Conservation (phyloP, 2,888 invertebrate species). For the Meandrusa payeni region DNA sequence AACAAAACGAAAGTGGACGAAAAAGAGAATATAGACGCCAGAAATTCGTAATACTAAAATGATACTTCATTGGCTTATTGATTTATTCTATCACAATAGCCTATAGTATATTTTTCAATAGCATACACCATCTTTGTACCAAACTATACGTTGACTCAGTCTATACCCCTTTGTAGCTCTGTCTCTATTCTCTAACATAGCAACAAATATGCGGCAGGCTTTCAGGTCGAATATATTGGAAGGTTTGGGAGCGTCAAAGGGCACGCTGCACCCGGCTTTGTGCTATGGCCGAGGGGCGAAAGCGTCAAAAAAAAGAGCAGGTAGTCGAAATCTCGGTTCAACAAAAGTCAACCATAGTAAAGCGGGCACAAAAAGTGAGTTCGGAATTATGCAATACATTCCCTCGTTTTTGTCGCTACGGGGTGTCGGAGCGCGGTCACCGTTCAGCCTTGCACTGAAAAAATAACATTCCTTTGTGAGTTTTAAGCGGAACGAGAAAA, state of each 20-base stretch:
- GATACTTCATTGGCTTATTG: too few species aligned
- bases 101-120: too few species aligned
- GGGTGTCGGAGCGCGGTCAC: too few species aligned
- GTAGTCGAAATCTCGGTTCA: constrained; percentile 41
- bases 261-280: constrained; percentile 8
- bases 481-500: too few species aligned
- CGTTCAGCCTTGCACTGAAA: constrained; percentile 21
- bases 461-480: constrained; percentile 10
- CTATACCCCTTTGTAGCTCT: too few species aligned
- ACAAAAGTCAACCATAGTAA: constrained; percentile 36
- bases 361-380: constrained; percentile 39
- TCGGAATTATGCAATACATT: constrained; percentile 46
- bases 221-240: not conserved
- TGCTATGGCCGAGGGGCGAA: not conserved
- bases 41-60: too few species aligned
- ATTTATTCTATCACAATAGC: too few species aligned
- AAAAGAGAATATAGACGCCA: too few species aligned
- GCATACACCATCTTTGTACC: too few species aligned
- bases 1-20: too few species aligned
- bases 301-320: constrained; percentile 34
- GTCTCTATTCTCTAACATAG: too few species aligned
- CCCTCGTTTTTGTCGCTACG: constrained; percentile 32
- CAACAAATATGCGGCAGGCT: constrained; percentile 10
- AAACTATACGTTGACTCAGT: too few species aligned
- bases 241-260: not conserved